Evolutionary conservation across 2,113 vertebrate species (phyloP).

Genomic region (Microtus pennsylvanicus): DNA sequence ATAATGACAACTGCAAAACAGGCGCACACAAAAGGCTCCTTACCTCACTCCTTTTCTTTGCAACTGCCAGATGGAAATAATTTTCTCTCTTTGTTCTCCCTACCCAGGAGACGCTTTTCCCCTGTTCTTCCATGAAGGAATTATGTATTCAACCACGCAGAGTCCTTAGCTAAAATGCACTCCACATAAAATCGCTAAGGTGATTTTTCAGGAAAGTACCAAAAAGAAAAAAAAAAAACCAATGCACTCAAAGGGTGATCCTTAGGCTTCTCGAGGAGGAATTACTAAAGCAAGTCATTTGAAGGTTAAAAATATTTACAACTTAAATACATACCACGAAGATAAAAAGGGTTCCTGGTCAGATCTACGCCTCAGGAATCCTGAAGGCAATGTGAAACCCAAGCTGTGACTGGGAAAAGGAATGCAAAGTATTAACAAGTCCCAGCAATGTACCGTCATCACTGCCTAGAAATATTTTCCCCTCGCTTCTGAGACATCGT

Average conservation of each 20-base stretch:
- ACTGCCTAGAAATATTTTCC: conserved; percentile 69
- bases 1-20: not conserved
- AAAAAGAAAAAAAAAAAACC: not conserved
- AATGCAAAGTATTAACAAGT: conserved; percentile 64
- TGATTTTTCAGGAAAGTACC: conserved; percentile 57
- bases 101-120: not conserved
- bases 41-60: not conserved
- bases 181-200: conserved; percentile 33
- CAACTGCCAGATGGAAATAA: not conserved
- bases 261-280: conserved; percentile 32
- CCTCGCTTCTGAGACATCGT: conserved; percentile 67
- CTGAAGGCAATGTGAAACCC: conserved; percentile 50
- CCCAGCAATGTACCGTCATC: conserved; percentile 53
- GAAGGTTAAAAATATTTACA: conserved; percentile 61
- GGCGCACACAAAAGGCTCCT: not conserved
- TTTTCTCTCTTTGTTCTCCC: conserved; percentile 53
- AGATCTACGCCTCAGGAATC: conserved; percentile 38
- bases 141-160: conserved; percentile 13
- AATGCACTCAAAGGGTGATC: not conserved
- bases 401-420: conserved; percentile 63
- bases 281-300: conserved; percentile 35
- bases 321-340: not conserved
- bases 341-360: conserved; percentile 66
- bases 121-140: conserved; percentile 33
- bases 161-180: conserved; percentile 15